phyloP scores from a whole-genome alignment of 23 tunicate species.

The Ascidia mentula region DNA sequence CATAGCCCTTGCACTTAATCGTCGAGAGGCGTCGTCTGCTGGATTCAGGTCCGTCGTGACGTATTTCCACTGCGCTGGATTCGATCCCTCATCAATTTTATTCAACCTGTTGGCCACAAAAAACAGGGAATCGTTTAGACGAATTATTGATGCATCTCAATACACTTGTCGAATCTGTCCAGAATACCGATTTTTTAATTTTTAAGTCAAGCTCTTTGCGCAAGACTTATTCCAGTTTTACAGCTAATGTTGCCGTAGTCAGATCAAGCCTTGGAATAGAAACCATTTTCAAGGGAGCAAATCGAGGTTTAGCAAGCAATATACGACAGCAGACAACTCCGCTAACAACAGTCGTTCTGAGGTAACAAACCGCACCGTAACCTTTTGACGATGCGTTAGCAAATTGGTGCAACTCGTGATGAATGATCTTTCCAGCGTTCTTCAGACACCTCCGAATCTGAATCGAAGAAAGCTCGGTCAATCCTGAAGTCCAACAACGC shows the following conservation, averaged over 20 bases:
- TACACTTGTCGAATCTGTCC: not conserved
- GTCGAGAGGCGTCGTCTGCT: too few species aligned
- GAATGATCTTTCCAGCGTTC: not conserved
- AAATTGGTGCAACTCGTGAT: not conserved
- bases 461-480: not conserved
- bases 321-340: not conserved
- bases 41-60: not conserved
- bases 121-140: not conserved
- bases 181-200: not conserved
- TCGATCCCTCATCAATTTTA: too few species aligned
- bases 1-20: too few species aligned
- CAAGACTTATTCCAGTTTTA: too few species aligned
- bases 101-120: not conserved
- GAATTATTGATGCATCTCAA: not conserved
- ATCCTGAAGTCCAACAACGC: not conserved
- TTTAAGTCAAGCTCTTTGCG: not conserved
- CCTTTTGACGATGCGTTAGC: not conserved
- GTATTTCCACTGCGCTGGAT: not conserved
- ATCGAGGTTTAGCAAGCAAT: not conserved
- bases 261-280: too few species aligned
- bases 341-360: not conserved
- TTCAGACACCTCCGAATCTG: conserved; percentile 2
- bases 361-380: not conserved
- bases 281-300: too few species aligned
- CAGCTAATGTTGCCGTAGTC: too few species aligned